Evolutionary conservation across 1,140 invertebrate species (phyloP), one percentile per base, ranked within the genome.

Genomic region (Drosophila nannoptera): DNA sequence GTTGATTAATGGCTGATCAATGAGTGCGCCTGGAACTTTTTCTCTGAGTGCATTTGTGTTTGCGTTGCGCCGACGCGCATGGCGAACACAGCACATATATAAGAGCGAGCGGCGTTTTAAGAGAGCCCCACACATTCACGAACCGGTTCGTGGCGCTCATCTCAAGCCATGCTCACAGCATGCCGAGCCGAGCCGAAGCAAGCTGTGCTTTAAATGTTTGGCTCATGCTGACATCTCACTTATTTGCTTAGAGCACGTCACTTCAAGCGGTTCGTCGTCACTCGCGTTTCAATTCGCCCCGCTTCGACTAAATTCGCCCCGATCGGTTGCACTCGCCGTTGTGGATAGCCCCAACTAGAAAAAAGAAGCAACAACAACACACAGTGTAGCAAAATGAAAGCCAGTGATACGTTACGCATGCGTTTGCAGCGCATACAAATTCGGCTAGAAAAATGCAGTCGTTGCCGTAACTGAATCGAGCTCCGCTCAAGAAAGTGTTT

Each of bases 371-470:
- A 54, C 35, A 40, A 46, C 31, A 68, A 42, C 43, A 49, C 16
- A 64, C 45, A 74, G 66, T 68, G 62, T 33, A 58, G 59, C 66
- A 83, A 83, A 76, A 83, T 83, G 80, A 83, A 83, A 84, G 73
- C 76, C 65, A 75, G 80, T 70, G 77, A 86, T 53, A 76, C 69
- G 81, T 73, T 81, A 68, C 66, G 67, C 77, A 86, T 80, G 80
- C 81, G 80, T 66, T 59, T 69, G 70, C 77, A 68, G 69, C 38
- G 81, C 77, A 77, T 63, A 46, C 73, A 64, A 72, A 65, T 59
- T 66, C 49, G 36, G 32, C 40, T 36, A 48, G 29, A 59, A 60
- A 73, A 60, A 52, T 55, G 75, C 66, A 65, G 58, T 52, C 38
- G 58, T 54, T 48, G 46, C 29, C 33, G 43, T 38, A 69, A 63